These are phyloP conservation scores for Lepus americanus DNA, from an alignment of 2,113 vertebrate species.

Conservation along the genomic window DNA sequence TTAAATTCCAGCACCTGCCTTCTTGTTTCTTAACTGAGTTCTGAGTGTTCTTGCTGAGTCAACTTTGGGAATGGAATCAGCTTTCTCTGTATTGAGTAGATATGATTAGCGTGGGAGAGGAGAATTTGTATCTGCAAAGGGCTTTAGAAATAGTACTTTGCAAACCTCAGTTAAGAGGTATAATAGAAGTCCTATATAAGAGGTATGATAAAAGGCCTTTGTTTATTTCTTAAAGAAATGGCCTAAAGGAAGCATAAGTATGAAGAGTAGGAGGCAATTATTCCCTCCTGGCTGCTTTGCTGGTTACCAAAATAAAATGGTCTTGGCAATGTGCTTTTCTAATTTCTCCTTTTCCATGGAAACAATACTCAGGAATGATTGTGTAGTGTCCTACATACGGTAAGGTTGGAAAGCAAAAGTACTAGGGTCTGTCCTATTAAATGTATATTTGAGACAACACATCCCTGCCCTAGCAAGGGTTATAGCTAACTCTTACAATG, in stretches of 20 bases:
- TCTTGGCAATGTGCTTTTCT: background rate
- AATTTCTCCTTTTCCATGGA: conserved; percentile 2
- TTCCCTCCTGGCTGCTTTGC: background rate
- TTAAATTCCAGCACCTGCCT: conserved; percentile 20
- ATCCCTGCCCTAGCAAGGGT: background rate
- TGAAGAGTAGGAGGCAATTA: background rate
- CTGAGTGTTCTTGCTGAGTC: conserved; percentile 31
- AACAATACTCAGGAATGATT: background rate
- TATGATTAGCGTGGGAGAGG: background rate
- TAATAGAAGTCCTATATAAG: background rate
- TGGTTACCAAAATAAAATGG: background rate
- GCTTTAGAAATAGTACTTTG: background rate
- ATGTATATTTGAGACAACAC: background rate
- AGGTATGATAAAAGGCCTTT: background rate
- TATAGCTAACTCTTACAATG: background rate
- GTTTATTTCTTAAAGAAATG: conserved; percentile 62
- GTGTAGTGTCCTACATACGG: background rate
- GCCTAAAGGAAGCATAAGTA: background rate
- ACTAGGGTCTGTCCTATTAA: background rate
- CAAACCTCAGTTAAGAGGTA: conserved; percentile 3
- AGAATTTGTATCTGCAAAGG: background rate
- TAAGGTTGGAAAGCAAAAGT: conserved; percentile 7
- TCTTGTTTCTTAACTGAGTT: background rate
- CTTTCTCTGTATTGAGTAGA: background rate
- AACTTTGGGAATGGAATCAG: background rate